Conservation (phyloP, 2,113 vertebrate species). For the Calypte anna region DNA sequence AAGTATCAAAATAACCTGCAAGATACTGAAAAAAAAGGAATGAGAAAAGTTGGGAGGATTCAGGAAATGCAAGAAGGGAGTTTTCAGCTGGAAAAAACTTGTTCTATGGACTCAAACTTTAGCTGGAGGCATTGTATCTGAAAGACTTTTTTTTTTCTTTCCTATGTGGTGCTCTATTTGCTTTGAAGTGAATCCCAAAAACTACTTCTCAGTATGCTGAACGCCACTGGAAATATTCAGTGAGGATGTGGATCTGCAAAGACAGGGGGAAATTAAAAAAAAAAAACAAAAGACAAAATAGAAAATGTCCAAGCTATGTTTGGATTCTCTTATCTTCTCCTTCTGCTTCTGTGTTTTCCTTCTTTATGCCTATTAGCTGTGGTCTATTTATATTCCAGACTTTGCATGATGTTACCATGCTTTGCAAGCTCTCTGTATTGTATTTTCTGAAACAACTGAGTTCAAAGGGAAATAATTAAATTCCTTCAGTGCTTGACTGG, state of each 20-base stretch:
- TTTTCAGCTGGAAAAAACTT: background rate
- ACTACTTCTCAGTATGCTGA: background rate
- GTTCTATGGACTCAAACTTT: background rate
- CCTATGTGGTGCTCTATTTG: background rate
- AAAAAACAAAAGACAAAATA: background rate
- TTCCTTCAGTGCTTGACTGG: background rate
- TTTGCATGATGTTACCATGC: background rate
- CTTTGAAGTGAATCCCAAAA: background rate
- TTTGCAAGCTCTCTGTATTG: background rate
- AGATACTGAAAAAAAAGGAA: background rate
- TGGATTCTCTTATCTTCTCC: background rate
- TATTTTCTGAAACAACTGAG: background rate
- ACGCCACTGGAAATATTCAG: background rate
- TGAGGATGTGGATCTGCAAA: background rate
- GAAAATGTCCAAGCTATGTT: background rate
- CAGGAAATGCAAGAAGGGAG: background rate
- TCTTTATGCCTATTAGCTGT: background rate
- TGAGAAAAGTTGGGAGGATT: background rate
- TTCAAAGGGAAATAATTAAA: background rate
- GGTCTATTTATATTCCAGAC: background rate
- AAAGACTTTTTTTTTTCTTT: background rate
- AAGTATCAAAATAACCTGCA: background rate
- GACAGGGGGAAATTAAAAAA: too few relatives aligned
- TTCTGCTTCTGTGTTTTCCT: slow-evolving; percentile 8
- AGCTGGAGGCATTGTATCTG: background rate